Evolutionary conservation across 2,888 invertebrate genomes (phyloP).

Genomic region (Zhengitettix transpicula): DNA sequence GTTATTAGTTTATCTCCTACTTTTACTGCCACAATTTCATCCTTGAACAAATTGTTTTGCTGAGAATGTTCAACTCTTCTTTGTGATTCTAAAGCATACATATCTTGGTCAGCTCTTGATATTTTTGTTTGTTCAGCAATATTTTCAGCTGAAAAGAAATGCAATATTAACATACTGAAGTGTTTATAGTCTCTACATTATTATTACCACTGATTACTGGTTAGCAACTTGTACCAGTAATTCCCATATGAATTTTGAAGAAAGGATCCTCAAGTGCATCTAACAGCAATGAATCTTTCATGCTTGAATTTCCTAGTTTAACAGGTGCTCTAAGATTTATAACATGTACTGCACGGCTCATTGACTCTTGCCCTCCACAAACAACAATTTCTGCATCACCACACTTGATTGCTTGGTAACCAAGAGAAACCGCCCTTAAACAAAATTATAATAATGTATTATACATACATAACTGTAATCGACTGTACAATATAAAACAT

Average conservation of each 20-base stretch:
- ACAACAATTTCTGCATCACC: constrained; percentile 51
- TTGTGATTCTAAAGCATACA: constrained; percentile 50
- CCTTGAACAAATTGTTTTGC: constrained; percentile 40
- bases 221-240: constrained; percentile 37
- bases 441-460: not conserved
- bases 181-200: not conserved
- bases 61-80: constrained; percentile 42
- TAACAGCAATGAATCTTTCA: constrained; percentile 46
- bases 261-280: constrained; percentile 67
- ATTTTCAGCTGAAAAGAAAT: constrained; percentile 45
- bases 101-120: constrained; percentile 51
- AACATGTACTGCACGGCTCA: constrained; percentile 59
- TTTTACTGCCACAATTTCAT: constrained; percentile 54
- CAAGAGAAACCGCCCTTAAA: constrained; percentile 44
- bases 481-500: constrained; percentile 17
- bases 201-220: not conserved
- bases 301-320: constrained; percentile 44
- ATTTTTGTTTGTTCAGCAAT: constrained; percentile 48
- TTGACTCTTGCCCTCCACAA: constrained; percentile 69
- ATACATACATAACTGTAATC: not conserved
- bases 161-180: not conserved
- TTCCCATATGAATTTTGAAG: constrained; percentile 57
- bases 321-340: constrained; percentile 41
- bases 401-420: constrained; percentile 45
- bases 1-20: constrained; percentile 29